A percentile compares a stretch with the other conserved stretches of the same genome.
Conservation (phyloP, 2,888 invertebrate species). For the Sphaeridia pumilis region DNA sequence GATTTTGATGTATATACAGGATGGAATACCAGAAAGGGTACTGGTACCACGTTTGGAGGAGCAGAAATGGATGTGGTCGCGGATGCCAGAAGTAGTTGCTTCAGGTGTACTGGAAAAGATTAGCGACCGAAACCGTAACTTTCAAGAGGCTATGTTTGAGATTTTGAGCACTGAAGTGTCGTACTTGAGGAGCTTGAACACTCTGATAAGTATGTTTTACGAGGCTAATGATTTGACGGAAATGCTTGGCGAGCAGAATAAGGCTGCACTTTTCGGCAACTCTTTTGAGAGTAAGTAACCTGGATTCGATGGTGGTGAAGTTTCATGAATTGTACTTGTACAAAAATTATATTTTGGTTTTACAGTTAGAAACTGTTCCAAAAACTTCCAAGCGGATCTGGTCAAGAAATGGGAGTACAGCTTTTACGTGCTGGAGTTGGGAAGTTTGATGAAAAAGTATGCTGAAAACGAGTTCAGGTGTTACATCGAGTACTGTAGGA, state of each 20-base stretch:
- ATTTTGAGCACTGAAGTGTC: not conserved
- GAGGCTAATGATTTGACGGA: not conserved
- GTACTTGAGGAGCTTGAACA: not conserved
- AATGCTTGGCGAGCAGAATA: not conserved
- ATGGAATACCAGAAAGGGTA: not conserved
- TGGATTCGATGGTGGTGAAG: not conserved
- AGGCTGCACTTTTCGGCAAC: not conserved
- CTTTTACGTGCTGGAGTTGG: not conserved
- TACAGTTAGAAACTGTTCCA: not conserved
- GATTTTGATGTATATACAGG: not conserved
- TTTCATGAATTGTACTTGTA: not conserved
- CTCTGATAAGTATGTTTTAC: not conserved
- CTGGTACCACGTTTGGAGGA: not conserved
- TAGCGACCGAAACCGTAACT: not conserved
- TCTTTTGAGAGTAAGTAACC: not conserved
- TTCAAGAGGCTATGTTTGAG: not conserved
- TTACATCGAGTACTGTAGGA: not conserved
- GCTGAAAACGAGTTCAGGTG: not conserved
- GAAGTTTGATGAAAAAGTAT: not conserved
- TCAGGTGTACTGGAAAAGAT: not conserved
- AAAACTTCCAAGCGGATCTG: not conserved
- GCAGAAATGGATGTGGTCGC: not conserved
- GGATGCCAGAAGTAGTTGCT: not conserved
- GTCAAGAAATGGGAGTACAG: not conserved
- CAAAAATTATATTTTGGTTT: no score